Evolutionary conservation across 2,888 invertebrate genomes (phyloP).

Genomic region (Palloptera scutellata): DNA sequence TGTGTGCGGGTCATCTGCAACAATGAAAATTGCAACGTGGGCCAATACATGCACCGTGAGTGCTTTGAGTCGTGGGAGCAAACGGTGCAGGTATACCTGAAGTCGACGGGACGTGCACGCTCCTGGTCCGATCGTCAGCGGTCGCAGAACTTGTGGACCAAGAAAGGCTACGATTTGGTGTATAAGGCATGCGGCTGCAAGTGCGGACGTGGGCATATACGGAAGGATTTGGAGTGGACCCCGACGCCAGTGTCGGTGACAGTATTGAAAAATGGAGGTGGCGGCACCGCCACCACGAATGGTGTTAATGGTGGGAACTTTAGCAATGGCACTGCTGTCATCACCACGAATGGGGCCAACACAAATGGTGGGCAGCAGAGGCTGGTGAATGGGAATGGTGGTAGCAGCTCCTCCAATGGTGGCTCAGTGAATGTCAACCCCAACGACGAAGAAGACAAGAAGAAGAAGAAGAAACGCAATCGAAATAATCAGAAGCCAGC

Average conservation of each 20-base stretch:
- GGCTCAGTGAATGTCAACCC: too few relatives aligned
- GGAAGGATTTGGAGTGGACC: slow-evolving; percentile 94
- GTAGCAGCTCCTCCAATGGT: slow-evolving; percentile 48
- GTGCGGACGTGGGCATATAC: slow-evolving; percentile 90
- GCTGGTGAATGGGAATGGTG: slow-evolving; percentile 21
- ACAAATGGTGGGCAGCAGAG: slow-evolving; percentile 28
- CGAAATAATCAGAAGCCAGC: slow-evolving; percentile 72
- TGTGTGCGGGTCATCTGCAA: slow-evolving; percentile 91
- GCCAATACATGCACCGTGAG: slow-evolving; percentile 94
- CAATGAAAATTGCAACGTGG: slow-evolving; percentile 88
- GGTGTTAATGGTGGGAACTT: slow-evolving; percentile 9
- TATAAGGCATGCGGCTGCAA: slow-evolving; percentile 95
- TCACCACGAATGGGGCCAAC: slow-evolving; percentile 35
- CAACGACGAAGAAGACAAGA: slow-evolving; percentile 67
- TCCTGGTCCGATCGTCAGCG: slow-evolving; percentile 96
- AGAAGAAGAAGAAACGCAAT: slow-evolving; percentile 75
- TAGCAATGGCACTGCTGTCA: slow-evolving; percentile 42
- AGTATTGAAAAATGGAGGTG: slow-evolving; percentile 6
- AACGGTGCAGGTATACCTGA: slow-evolving; percentile 85
- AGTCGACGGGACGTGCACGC: slow-evolving; percentile 88
- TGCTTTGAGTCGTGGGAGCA: slow-evolving; percentile 96
- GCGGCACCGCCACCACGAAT: not conserved
- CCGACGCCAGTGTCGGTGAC: slow-evolving; percentile 66
- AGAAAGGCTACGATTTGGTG: slow-evolving; percentile 95
- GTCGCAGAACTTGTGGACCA: slow-evolving; percentile 95